phyloP scores from a whole-genome alignment of 2,797 vertebrate genomes.

The Calcarius lapponicus region DNA sequence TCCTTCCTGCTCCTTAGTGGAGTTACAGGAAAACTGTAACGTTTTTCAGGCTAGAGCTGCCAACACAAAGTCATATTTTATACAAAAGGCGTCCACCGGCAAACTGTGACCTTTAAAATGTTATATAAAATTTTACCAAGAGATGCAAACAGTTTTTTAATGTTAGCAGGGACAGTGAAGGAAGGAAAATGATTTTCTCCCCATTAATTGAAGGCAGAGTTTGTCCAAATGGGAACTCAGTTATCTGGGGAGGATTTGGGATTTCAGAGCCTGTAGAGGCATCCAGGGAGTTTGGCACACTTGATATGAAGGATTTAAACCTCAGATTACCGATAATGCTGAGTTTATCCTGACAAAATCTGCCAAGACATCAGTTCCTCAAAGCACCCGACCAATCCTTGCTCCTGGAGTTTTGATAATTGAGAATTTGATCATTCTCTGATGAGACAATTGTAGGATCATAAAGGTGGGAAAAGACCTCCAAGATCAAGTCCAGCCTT shows the following conservation, averaged over 20 bases:
- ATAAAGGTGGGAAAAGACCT: neutral
- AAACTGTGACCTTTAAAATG: constrained; percentile 36
- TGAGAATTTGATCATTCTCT: neutral
- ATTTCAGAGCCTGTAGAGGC: neutral
- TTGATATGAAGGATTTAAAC: neutral
- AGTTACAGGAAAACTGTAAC: neutral
- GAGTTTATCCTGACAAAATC: neutral
- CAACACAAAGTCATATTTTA: constrained; percentile 53
- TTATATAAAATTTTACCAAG: constrained; percentile 8
- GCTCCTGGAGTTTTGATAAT: neutral
- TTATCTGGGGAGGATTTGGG: neutral
- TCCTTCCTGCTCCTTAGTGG: constrained; percentile 21
- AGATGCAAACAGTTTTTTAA: neutral
- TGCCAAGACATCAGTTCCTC: neutral
- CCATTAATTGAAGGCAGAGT: neutral
- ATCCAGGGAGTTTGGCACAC: neutral
- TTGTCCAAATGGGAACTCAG: neutral
- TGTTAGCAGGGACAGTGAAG: neutral
- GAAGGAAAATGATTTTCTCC: neutral
- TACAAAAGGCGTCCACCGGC: neutral
- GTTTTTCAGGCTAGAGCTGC: neutral
- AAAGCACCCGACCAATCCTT: neutral
- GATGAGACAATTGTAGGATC: neutral
- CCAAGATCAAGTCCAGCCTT: neutral
- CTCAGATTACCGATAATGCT: neutral